These are phyloP conservation scores for Pomatorhinus ruficollis DNA, from an alignment of 2,113 vertebrate species.

Conservation along the genomic window DNA sequence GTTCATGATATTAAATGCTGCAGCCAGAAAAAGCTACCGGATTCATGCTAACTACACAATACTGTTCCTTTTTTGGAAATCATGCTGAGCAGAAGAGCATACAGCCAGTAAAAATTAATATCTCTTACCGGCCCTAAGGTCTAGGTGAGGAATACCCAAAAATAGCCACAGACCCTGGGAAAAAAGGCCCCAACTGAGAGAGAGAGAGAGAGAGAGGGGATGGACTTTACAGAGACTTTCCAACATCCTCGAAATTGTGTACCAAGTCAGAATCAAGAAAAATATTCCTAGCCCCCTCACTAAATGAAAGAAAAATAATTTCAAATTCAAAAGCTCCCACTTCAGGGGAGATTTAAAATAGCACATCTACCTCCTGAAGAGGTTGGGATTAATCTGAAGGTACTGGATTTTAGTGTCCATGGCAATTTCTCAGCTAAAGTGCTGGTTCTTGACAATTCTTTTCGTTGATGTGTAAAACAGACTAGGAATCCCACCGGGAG, in stretches of 20 bases:
- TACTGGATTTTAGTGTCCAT: not conserved
- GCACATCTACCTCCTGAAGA: not conserved
- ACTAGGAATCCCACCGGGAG: not conserved
- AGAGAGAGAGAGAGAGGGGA: not conserved
- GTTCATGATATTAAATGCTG: accelerated
- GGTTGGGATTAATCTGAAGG: not conserved
- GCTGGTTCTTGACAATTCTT: not conserved
- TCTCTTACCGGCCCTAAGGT: not conserved
- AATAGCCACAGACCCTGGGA: not conserved
- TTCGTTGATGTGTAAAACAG: not conserved
- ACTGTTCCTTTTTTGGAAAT: not conserved
- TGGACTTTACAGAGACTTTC: not conserved
- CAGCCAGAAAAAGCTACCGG: not conserved
- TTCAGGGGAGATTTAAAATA: not conserved
- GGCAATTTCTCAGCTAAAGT: not conserved
- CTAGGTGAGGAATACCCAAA: not conserved
- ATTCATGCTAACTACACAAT: not conserved
- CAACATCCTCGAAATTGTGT: not conserved
- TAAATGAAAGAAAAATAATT: not conserved
- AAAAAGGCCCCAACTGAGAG: not conserved
- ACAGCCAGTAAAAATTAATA: not conserved
- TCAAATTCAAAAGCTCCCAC: not conserved
- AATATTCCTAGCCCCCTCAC: not conserved
- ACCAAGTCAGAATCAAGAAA: not conserved
- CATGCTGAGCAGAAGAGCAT: not conserved